phyloP scores from a whole-genome alignment of 2,797 vertebrate species.

The Alfaro cultratus region DNA sequence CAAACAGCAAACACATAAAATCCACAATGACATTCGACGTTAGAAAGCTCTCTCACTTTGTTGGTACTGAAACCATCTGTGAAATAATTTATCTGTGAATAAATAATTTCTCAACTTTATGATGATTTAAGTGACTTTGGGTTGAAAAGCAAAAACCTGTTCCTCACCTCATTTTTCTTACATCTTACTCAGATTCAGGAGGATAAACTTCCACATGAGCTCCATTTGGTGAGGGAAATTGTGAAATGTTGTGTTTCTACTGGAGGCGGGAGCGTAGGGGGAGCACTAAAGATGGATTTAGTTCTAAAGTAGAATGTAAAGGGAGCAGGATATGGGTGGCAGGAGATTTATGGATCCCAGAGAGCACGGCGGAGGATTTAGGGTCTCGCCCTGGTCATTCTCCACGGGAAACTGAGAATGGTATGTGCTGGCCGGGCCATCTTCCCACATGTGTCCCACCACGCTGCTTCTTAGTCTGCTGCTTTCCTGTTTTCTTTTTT shows the following conservation, averaged over 20 bases:
- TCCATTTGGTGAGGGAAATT: background rate
- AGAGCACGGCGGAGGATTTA: slow-evolving; percentile 59
- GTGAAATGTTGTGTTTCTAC: background rate
- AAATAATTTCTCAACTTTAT: background rate
- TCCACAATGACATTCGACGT: background rate
- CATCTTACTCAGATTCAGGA: background rate
- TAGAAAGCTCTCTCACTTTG: background rate
- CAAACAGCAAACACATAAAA: background rate
- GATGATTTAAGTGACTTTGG: background rate
- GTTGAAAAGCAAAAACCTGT: background rate
- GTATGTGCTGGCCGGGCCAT: slow-evolving; percentile 67
- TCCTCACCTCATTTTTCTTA: background rate
- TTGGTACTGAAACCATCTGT: background rate
- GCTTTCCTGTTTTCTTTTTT: background rate
- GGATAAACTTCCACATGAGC: background rate
- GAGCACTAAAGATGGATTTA: slow-evolving; percentile 12
- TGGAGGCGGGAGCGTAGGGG: background rate
- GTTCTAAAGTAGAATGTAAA: slow-evolving; percentile 16
- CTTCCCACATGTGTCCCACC: slow-evolving; percentile 49
- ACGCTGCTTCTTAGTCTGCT: slow-evolving; percentile 1
- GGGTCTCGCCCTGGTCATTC: slow-evolving; percentile 56
- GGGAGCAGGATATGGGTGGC: slow-evolving; percentile 31
- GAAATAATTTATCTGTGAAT: no score
- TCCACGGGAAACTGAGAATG: slow-evolving; percentile 69
- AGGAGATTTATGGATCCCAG: slow-evolving; percentile 49